A percentile compares a stretch with the other conserved stretches of the same genome.
Evolutionary conservation across 2,797 vertebrate species (phyloP).

Genomic region (Mormyrops boulengeri): DNA sequence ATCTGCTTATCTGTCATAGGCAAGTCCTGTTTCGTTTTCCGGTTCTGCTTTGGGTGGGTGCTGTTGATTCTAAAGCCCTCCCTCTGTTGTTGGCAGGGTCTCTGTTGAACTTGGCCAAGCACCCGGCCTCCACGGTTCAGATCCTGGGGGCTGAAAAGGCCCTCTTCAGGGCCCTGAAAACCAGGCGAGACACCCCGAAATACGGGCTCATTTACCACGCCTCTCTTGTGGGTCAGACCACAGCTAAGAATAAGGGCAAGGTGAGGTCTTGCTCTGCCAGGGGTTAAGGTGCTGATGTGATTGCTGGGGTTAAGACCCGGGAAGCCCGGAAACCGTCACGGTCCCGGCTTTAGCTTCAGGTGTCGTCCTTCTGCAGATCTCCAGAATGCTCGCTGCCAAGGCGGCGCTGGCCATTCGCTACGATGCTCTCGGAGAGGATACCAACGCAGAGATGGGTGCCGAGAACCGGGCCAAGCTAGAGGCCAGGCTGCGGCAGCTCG

Average conservation of each 20-base stretch:
- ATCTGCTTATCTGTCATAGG: not conserved
- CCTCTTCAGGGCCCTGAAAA: constrained; percentile 91
- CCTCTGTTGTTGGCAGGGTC: constrained; percentile 63
- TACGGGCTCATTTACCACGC: constrained; percentile 98
- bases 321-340: not conserved
- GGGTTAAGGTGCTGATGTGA: not conserved
- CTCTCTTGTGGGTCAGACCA: constrained; percentile 90
- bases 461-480: constrained; percentile 94
- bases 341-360: not conserved
- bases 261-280: constrained; percentile 47
- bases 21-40: not conserved
- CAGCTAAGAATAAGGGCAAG: constrained; percentile 96
- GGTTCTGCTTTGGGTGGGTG: not conserved
- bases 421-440: constrained; percentile 88
- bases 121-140: constrained; percentile 94
- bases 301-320: not conserved
- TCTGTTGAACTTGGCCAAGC: constrained; percentile 92
- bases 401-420: constrained; percentile 85
- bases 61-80: not conserved
- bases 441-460: constrained; percentile 81
- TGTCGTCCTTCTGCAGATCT: constrained; percentile 65
- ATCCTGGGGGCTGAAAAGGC: constrained; percentile 96
- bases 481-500: constrained; percentile 76
- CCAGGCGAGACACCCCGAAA: constrained; percentile 87
- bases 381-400: constrained; percentile 94